Conservation (phyloP, 92 coral and sea anemone species). For the Epizoanthus fatuus region DNA sequence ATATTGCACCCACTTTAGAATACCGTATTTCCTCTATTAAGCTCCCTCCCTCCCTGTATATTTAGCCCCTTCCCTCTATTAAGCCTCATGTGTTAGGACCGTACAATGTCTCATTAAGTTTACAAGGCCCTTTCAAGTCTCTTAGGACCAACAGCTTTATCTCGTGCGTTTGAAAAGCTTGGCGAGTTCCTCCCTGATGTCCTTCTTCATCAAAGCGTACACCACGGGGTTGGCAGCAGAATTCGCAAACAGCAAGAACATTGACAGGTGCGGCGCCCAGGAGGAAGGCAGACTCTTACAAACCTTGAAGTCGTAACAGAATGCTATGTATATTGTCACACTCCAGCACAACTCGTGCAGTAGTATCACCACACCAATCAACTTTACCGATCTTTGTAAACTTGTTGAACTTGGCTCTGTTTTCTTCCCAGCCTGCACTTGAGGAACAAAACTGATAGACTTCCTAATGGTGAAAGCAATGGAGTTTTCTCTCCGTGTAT, state of each 20-base stretch:
- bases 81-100: too few species aligned
- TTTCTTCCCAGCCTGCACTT: background rate
- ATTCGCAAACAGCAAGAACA: constrained; percentile 27
- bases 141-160: background rate
- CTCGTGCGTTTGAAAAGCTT: constrained; percentile 1
- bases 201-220: constrained; percentile 41
- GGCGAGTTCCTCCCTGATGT: constrained; percentile 28
- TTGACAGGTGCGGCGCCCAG: constrained; percentile 24
- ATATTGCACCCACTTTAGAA: too few species aligned
- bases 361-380: constrained; percentile 12
- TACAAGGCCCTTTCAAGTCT: too few species aligned
- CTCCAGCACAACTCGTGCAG: constrained; percentile 30
- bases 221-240: constrained; percentile 42
- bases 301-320: constrained; percentile 1
- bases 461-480: background rate
- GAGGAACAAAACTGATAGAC: background rate
- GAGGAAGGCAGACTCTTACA: constrained; percentile 10
- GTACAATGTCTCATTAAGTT: too few species aligned
- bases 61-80: too few species aligned
- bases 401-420: background rate
- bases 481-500: background rate
- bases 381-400: constrained; percentile 20
- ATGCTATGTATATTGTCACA: constrained; percentile 12
- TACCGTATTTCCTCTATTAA: too few species aligned
- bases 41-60: too few species aligned